Conservation (phyloP, 2,888 invertebrate species). For the Metacarcinus magister region DNA sequence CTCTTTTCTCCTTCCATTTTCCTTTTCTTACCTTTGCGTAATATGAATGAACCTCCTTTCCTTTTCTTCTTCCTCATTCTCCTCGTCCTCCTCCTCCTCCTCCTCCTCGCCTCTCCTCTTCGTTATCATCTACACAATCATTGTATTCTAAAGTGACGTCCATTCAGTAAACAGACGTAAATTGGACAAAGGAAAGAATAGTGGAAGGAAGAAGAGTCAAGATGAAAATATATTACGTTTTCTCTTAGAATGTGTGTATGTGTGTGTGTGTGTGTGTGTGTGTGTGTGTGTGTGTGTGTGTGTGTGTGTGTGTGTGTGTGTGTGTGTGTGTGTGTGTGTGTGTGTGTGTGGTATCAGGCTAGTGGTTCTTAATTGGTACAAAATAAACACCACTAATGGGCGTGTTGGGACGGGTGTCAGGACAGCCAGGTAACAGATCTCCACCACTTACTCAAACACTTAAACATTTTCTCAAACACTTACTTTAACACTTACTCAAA, state of each 20-base stretch:
- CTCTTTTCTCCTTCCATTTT: background rate
- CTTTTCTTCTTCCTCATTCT: background rate
- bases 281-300: too few relatives aligned
- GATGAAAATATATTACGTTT: background rate
- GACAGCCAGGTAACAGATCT: background rate
- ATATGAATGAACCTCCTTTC: background rate
- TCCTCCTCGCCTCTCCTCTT: background rate
- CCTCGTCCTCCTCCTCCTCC: background rate
- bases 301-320: background rate
- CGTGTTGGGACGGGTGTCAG: background rate
- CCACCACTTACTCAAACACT: background rate
- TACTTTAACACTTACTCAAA: background rate
- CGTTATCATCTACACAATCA: background rate
- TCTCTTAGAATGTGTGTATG: background rate
- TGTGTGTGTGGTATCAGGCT: background rate
- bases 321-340: constrained; percentile 2
- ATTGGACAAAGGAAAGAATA: background rate
- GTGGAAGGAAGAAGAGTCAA: background rate
- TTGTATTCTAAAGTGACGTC: background rate
- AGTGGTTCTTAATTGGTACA: background rate
- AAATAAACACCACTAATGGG: background rate
- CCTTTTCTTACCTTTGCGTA: background rate
- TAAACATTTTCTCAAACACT: background rate
- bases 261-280: too few relatives aligned
- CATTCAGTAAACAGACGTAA: background rate